Percentiles rank a stretch among this genome's conserved stretches.
Conservation (phyloP, 1,140 invertebrate species). For the Euura saliciscinereae region DNA sequence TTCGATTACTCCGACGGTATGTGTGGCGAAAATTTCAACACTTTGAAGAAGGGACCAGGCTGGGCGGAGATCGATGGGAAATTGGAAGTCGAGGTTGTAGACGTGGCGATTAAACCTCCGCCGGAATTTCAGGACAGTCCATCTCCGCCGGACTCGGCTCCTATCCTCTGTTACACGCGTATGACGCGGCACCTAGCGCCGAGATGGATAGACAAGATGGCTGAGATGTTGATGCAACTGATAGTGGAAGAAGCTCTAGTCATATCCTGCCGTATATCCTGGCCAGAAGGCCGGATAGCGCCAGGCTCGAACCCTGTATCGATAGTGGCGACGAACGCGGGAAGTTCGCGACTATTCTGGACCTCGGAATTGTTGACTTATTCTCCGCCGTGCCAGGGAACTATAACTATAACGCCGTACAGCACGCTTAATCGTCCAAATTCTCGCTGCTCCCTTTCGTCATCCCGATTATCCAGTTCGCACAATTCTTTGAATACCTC, state of each 20-base stretch:
- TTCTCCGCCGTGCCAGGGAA: conserved; percentile 63
- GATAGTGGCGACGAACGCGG: conserved; percentile 25
- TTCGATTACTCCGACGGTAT: conserved; percentile 73
- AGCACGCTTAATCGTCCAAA: conserved; percentile 67
- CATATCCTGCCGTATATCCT: conserved; percentile 53
- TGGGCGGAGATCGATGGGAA: conserved; percentile 59
- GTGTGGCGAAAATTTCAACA: conserved; percentile 81
- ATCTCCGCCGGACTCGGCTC: conserved; percentile 52
- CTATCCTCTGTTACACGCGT: conserved; percentile 42
- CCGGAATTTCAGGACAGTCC: conserved; percentile 77
- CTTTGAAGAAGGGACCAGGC: conserved; percentile 76
- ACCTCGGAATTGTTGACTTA: conserved; percentile 67
- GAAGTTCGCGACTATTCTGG: conserved; percentile 62
- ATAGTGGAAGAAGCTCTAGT: conserved; percentile 51
- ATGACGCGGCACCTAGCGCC: conserved; percentile 33
- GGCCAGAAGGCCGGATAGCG: conserved; percentile 51
- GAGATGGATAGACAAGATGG: conserved; percentile 47
- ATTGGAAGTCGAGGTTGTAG: conserved; percentile 52
- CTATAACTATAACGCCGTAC: conserved; percentile 55
- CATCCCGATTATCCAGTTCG: conserved; percentile 77
- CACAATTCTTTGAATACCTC: conserved; percentile 80
- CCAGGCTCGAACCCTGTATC: conserved; percentile 28
- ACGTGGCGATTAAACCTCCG: conserved; percentile 75
- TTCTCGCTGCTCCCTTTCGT: conserved; percentile 73
- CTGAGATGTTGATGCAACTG: conserved; percentile 45